A percentile compares a stretch with the other conserved stretches of the same genome.
These are phyloP conservation scores for Vultur gryphus DNA, from an alignment of 2,797 vertebrate genomes.

Conservation along the genomic window DNA sequence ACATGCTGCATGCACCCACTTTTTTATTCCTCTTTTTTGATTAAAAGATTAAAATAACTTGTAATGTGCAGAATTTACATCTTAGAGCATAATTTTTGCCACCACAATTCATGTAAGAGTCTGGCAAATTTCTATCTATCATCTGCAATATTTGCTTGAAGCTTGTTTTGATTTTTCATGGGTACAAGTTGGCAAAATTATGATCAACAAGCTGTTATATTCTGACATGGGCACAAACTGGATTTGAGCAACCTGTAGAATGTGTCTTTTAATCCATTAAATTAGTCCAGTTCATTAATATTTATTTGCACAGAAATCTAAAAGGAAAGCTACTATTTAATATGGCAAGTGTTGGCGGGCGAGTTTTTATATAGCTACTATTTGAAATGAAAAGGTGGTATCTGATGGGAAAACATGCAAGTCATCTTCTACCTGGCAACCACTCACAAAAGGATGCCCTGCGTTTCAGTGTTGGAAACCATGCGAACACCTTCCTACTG, in stretches of 20 bases:
- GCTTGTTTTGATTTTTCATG: background rate
- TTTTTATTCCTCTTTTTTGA: background rate
- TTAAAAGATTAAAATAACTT: background rate
- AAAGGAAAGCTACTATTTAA: background rate
- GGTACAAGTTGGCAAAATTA: background rate
- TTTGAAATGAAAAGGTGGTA: background rate
- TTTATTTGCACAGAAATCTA: background rate
- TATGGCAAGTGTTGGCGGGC: accelerated
- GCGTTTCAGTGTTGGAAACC: background rate
- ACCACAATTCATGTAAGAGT: background rate
- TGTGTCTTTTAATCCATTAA: background rate
- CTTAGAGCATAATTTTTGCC: background rate
- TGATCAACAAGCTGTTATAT: background rate
- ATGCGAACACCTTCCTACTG: background rate
- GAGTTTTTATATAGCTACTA: background rate
- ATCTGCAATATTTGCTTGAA: background rate
- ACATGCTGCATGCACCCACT: background rate
- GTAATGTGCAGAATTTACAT: background rate
- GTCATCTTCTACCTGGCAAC: background rate
- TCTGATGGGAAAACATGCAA: background rate
- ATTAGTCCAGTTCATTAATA: background rate
- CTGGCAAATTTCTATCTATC: background rate
- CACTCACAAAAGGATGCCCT: background rate
- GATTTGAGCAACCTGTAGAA: background rate
- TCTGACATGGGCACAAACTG: background rate